Evolutionary conservation across 2,113 vertebrate genomes (phyloP).

Genomic region (Oriolus oriolus): DNA sequence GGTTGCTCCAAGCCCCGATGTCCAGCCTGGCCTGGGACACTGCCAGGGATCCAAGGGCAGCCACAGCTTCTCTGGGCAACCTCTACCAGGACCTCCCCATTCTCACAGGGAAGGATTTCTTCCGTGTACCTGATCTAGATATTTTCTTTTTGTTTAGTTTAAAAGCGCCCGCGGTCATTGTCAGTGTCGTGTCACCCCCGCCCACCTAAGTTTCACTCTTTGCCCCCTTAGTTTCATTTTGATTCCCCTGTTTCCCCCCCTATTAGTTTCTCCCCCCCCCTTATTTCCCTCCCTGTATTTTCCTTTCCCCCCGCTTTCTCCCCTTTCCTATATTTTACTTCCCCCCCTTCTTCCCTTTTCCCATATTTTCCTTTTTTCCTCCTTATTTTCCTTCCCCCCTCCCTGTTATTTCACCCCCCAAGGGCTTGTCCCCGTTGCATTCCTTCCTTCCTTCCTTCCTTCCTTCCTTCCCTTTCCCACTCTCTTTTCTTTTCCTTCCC

Average conservation of each 20-base stretch:
- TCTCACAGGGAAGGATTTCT: neutral
- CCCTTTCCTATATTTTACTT: too few relatives aligned
- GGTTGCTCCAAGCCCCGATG: accelerated
- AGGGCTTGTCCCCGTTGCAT: too few relatives aligned
- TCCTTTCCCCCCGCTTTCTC: neutral
- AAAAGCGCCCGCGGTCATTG: accelerated
- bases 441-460: too few relatives aligned
- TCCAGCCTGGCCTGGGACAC: accelerated
- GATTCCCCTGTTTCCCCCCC: accelerated
- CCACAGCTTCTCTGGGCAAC: neutral
- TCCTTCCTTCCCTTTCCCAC: too few relatives aligned
- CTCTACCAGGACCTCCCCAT: neutral
- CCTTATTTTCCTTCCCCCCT: accelerated
- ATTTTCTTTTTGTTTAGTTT: neutral
- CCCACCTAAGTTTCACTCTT: neutral
- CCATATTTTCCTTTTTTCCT: neutral
- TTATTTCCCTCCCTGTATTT: neutral
- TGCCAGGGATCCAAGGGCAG: neutral
- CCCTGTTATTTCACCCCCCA: neutral
- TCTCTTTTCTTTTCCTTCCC: too few relatives aligned
- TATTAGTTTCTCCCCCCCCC: neutral
- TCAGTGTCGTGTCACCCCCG: accelerated
- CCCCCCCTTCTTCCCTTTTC: neutral
- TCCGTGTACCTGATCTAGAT: neutral
- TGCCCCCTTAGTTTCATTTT: neutral